Conservation (phyloP, 2,113 vertebrate genomes). For the Alligator sinensis region DNA sequence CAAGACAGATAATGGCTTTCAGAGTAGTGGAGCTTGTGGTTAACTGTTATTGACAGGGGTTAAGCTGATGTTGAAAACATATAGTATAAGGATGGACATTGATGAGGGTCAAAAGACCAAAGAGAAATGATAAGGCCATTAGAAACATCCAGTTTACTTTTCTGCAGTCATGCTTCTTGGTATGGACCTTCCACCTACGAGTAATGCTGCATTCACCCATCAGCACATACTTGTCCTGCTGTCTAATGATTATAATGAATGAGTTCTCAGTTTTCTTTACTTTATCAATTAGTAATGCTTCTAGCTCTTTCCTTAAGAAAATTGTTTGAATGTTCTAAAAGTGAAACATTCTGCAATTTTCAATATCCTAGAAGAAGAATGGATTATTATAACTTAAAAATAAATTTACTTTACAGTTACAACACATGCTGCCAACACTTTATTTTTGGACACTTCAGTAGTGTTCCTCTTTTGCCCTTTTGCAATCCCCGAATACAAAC, state of each 20-base stretch:
- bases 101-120: background rate
- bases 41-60: background rate
- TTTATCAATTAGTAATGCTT: background rate
- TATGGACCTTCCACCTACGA: background rate
- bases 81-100: background rate
- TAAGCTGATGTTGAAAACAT: rapidly evolving
- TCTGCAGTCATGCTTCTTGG: background rate
- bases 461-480: background rate
- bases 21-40: background rate
- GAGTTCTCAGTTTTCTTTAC: background rate
- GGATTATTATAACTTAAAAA: background rate
- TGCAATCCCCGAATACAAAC: background rate
- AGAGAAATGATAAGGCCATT: background rate
- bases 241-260: background rate
- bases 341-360: background rate
- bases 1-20: background rate
- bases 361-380: background rate
- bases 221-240: background rate
- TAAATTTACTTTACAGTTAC: background rate
- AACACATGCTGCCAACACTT: background rate
- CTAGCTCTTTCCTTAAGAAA: background rate
- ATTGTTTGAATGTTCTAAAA: background rate
- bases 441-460: background rate
- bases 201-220: background rate
- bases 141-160: background rate